Percentiles rank a stretch among this genome's conserved stretches.
phyloP scores from a whole-genome alignment of 2,797 vertebrate species.

The Brachyrhaphis roseni region DNA sequence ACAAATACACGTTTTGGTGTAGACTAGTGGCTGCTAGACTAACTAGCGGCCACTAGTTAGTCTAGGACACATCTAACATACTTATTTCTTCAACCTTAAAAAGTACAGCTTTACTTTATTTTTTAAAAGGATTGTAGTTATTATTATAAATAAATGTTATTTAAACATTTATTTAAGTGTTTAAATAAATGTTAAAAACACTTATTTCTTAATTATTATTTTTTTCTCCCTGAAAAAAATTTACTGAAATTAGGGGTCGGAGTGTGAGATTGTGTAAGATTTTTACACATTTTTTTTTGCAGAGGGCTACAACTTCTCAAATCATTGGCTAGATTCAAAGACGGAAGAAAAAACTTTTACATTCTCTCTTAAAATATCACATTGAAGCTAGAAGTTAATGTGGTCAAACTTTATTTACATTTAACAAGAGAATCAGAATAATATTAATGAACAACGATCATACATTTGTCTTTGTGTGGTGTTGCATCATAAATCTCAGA shows the following conservation, averaged over 20 bases:
- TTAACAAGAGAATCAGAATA: slow-evolving; percentile 67
- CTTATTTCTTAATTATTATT: background rate
- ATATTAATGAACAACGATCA: slow-evolving; percentile 58
- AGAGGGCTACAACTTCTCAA: background rate
- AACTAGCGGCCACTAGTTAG: too few species aligned
- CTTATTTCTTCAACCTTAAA: background rate
- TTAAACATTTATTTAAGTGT: too few species aligned
- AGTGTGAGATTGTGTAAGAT: background rate
- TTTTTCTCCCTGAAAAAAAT: background rate
- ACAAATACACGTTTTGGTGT: background rate
- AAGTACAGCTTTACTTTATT: background rate
- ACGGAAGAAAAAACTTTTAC: background rate
- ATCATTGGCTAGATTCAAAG: background rate
- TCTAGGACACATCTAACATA: too few species aligned
- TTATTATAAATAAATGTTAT: too few species aligned
- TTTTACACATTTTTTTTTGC: background rate
- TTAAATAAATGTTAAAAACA: background rate
- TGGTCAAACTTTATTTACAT: slow-evolving; percentile 80
- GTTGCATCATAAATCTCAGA: slow-evolving; percentile 45
- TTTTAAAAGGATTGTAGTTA: background rate
- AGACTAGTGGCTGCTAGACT: background rate
- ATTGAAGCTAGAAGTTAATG: slow-evolving; percentile 39
- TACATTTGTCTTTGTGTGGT: slow-evolving; percentile 51
- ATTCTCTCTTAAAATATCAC: slow-evolving; percentile 34
- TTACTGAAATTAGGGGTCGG: background rate